A percentile compares a stretch with the other conserved stretches of the same genome.
phyloP scores from a whole-genome alignment of 2,888 invertebrate genomes.

The Trissolcus japonicus region DNA sequence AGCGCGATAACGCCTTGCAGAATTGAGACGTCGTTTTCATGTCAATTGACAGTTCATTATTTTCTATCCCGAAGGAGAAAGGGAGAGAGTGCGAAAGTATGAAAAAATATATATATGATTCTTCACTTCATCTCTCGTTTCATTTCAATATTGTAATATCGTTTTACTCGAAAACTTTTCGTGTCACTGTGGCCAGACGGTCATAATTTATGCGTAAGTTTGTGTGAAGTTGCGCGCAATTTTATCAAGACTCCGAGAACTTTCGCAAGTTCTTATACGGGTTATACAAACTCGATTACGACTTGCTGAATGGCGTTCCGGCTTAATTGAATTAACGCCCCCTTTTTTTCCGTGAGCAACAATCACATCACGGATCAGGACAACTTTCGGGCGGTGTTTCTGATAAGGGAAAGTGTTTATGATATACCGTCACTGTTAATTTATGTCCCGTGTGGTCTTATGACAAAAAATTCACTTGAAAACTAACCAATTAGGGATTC shows the following conservation, averaged over 20 bases:
- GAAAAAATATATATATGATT: not conserved
- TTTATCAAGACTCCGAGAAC: slow-evolving; percentile 21
- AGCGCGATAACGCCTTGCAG: slow-evolving; percentile 25
- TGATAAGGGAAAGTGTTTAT: too few relatives aligned
- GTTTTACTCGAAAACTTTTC: not conserved
- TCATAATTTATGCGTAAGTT: slow-evolving; percentile 29
- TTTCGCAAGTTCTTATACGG: slow-evolving; percentile 18
- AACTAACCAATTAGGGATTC: too few relatives aligned
- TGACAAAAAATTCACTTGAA: too few relatives aligned
- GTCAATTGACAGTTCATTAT: slow-evolving; percentile 16
- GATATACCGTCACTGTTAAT: too few relatives aligned
- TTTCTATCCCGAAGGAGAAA: not conserved
- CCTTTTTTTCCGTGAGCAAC: not conserved
- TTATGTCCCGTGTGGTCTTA: too few relatives aligned
- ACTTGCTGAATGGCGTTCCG: slow-evolving; percentile 17
- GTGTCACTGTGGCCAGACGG: not conserved
- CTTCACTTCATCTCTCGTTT: too few relatives aligned
- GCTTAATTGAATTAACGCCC: slow-evolving; percentile 20
- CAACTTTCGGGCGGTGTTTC: too few relatives aligned
- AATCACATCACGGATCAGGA: too few relatives aligned
- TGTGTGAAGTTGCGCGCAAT: slow-evolving; percentile 12
- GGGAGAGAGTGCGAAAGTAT: not conserved
- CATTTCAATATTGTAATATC: not conserved
- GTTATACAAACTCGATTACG: slow-evolving; percentile 24
- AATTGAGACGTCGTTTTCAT: slow-evolving; percentile 17